Evolutionary conservation across 2,888 invertebrate genomes (phyloP).

Genomic region (Micropterix aruncella): DNA sequence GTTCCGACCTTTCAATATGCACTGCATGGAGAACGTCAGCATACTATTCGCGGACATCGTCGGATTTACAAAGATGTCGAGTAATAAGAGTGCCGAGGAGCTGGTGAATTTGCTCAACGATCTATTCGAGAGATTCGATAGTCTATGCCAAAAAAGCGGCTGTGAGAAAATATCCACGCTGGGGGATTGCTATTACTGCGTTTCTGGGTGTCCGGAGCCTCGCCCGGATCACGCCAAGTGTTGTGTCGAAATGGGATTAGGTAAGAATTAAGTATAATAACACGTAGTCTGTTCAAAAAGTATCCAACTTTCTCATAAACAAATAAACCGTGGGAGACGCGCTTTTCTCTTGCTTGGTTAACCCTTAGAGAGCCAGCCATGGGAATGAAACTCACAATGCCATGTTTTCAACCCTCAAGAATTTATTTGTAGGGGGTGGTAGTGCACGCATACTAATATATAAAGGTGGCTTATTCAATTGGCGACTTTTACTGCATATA

Average conservation of each 20-base stretch:
- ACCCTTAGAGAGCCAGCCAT: too few species aligned
- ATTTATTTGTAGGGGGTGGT: too few species aligned
- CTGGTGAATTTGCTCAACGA: conserved; percentile 91
- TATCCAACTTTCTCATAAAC: too few species aligned
- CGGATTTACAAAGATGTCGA: conserved; percentile 94
- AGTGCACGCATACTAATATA: too few species aligned
- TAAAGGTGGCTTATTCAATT: too few species aligned
- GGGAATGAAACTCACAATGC: too few species aligned
- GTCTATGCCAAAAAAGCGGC: conserved; percentile 72
- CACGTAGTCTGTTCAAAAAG: too few species aligned
- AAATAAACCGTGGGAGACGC: too few species aligned
- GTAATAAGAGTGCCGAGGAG: conserved; percentile 92
- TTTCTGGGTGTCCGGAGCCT: conserved; percentile 91
- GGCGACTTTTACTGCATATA: too few species aligned
- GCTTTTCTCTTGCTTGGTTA: too few species aligned
- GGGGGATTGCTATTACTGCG: conserved; percentile 89
- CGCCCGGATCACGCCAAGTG: conserved; percentile 84
- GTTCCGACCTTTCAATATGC: conserved; percentile 95
- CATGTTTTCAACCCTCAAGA: too few species aligned
- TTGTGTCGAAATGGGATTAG: conserved; percentile 94
- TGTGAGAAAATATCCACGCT: conserved; percentile 97
- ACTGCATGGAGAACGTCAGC: conserved; percentile 89
- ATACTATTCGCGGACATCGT: conserved; percentile 97
- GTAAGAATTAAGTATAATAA: conserved; percentile 34
- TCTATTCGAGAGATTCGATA: conserved; percentile 89